Evolutionary conservation across 2,888 invertebrate genomes (phyloP), one percentile per base, ranked within the genome.

Genomic region (Margaritifera margaritifera): DNA sequence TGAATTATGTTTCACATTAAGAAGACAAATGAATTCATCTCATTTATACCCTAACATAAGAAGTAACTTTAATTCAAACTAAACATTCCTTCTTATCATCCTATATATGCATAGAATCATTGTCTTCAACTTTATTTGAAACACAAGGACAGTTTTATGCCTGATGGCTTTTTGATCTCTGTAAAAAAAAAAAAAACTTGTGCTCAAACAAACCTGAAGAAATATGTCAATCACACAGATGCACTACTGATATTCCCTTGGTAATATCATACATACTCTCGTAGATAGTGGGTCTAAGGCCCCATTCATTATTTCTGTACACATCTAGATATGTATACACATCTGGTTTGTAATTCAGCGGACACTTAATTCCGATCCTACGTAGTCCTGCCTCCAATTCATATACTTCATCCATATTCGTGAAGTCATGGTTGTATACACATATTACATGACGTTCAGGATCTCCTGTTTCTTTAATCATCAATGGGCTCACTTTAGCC

Each of bases 261-360:
- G 62, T 56, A 3, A 69, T 59, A 63, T 76, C 70, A 66, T 61
- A 76, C 20, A 69, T 55, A 57, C 79, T 80, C 53, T 65, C 52
- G 53, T 72, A 68, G 15, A 80, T 73, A 22, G 53, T 62, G 4
- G 81, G 77, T n/a, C 56, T 53, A 4, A 81, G 24, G 2, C 66
- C 64, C 77, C 78, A 81, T 25, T 59, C 60, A 56, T 80, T 80
- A 15, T 62, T 57, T 5, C 57, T 54, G 54, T 80, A 81, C 5
- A 81, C 62, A 31, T 73, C 74, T 6, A 78, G 60, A 60, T 73
- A 69, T 15, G 81, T 81, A 42, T 73, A 81, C 8, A 79, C 74
- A 65, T 81, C 81, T 25, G 81, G 81, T 71, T 81, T 81, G 64
- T 80, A 81, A 2, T 57, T 50, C 63, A 81, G 66, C 27, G 42